Evolutionary conservation across 2,113 vertebrate species (phyloP).

Genomic region (Colistium nudipinnis): DNA sequence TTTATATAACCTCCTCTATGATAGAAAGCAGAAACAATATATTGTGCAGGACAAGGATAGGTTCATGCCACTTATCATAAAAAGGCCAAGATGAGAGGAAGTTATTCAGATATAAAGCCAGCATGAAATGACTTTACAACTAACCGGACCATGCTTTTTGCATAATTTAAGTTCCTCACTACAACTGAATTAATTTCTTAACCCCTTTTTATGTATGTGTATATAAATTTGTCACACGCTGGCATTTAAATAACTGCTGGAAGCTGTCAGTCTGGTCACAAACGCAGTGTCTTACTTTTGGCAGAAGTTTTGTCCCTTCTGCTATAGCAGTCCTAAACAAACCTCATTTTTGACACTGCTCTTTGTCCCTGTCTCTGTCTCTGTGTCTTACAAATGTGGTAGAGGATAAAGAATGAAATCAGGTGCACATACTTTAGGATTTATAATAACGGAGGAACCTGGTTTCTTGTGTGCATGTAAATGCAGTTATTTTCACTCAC

Average conservation of each 20-base stretch:
- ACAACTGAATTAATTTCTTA: background rate
- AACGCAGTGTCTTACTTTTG: background rate
- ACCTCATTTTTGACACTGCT: conserved; percentile 1
- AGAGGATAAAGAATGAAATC: background rate
- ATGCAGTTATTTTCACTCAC: conserved; percentile 46
- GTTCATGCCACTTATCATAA: background rate
- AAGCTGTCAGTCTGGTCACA: background rate
- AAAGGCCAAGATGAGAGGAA: background rate
- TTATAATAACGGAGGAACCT: background rate
- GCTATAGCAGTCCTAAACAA: background rate
- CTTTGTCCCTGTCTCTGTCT: background rate
- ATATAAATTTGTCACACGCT: too few relatives aligned
- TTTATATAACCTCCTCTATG: too few relatives aligned
- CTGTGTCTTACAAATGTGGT: background rate
- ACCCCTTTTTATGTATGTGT: too few relatives aligned
- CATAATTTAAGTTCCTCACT: background rate
- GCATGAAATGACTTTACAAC: background rate
- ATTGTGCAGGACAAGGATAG: background rate
- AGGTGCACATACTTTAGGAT: background rate
- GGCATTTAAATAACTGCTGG: too few relatives aligned
- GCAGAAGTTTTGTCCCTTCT: conserved; percentile 1
- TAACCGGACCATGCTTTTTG: too few relatives aligned
- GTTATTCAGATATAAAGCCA: too few relatives aligned
- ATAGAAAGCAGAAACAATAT: background rate
- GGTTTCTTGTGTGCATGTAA: conserved; percentile 37